A percentile compares a stretch with the other conserved stretches of the same genome.
Evolutionary conservation across 2,797 vertebrate species (phyloP).

Genomic region (Carcharodon carcharias): DNA sequence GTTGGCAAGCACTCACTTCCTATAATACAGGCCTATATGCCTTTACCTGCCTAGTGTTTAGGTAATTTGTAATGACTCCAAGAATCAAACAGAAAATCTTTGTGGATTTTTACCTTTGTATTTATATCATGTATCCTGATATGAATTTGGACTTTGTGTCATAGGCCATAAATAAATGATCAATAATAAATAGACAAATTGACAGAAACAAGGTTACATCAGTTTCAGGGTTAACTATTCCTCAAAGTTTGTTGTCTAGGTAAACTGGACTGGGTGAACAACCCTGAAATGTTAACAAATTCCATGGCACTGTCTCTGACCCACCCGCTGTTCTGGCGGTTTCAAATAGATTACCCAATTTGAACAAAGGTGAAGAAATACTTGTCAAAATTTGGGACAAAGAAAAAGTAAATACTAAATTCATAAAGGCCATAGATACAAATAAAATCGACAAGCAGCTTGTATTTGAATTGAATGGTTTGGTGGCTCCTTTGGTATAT

Average conservation of each 20-base stretch:
- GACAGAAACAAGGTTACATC: neutral
- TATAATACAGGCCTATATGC: neutral
- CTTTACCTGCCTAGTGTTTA: neutral
- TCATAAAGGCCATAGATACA: neutral
- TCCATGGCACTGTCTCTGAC: neutral
- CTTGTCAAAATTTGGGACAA: neutral
- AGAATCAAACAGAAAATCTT: neutral
- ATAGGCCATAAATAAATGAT: neutral
- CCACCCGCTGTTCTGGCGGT: neutral
- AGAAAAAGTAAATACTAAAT: neutral
- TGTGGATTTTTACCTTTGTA: neutral
- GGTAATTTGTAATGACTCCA: neutral
- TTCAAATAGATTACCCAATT: neutral
- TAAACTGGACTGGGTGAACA: neutral
- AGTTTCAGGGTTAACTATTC: neutral
- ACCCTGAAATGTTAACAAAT: neutral
- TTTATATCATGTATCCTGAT: neutral
- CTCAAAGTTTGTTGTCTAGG: neutral
- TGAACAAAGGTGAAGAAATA: neutral
- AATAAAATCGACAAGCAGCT: neutral
- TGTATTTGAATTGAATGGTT: neutral
- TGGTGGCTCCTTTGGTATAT: neutral
- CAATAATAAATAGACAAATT: neutral
- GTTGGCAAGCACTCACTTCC: neutral
- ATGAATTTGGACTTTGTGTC: neutral